Conservation (phyloP, 2,888 invertebrate species). For the Eurytoma adleriae region DNA sequence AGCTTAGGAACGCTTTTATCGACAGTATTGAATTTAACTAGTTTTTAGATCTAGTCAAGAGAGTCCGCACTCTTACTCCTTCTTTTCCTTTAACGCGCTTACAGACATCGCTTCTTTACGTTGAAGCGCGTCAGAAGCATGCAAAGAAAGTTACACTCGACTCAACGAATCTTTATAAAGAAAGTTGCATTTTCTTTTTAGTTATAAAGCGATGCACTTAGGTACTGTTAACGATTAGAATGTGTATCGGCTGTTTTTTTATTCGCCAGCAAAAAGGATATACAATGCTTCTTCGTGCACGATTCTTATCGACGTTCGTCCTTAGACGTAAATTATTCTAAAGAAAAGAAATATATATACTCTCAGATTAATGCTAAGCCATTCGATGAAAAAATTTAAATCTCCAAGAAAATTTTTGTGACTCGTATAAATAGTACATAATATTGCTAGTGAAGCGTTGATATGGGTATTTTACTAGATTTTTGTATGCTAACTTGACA, state of each 20-base stretch:
- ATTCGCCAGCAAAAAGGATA: background rate
- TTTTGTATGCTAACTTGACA: slow-evolving; percentile 19
- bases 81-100: background rate
- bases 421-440: slow-evolving; percentile 14
- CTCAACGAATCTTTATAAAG: slow-evolving; percentile 31
- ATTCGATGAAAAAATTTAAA: background rate
- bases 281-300: background rate
- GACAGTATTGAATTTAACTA: slow-evolving; percentile 64
- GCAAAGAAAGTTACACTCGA: slow-evolving; percentile 26
- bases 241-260: background rate
- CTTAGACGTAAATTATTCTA: background rate
- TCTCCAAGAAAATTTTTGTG: slow-evolving; percentile 16
- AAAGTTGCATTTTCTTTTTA: background rate
- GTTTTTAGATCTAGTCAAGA: slow-evolving; percentile 65
- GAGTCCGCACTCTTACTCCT: background rate
- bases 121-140: background rate
- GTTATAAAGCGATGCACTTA: background rate
- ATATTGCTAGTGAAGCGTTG: slow-evolving; percentile 1
- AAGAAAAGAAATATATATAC: background rate
- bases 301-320: background rate
- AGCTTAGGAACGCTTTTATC: slow-evolving; percentile 31
- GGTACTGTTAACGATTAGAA: background rate
- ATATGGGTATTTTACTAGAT: slow-evolving; percentile 1
- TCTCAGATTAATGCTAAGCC: background rate
- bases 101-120: background rate